phyloP scores from a whole-genome alignment of 35 echinoderm and acorn worm genomes.

The Hemicentrotus pulcherrimus region DNA sequence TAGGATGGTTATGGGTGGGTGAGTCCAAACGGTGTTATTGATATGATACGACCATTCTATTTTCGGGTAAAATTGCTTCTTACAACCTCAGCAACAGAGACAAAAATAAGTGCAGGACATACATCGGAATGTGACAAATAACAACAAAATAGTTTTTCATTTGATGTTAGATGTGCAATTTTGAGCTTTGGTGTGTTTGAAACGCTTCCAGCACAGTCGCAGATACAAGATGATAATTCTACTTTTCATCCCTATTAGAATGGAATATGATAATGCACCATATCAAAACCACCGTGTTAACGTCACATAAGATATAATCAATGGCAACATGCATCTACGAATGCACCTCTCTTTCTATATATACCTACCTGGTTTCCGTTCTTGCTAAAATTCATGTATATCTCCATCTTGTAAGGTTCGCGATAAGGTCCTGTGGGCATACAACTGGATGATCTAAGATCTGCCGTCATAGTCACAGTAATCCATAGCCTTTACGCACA shows the following conservation, averaged over 20 bases:
- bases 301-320: background rate
- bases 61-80: background rate
- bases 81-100: background rate
- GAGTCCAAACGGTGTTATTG: background rate
- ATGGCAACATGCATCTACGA: background rate
- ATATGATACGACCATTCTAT: background rate
- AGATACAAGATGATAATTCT: background rate
- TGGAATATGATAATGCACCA: background rate
- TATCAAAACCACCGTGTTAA: background rate
- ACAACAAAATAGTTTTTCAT: too few relatives aligned
- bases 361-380: conserved; percentile 13
- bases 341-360: background rate
- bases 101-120: background rate
- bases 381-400: conserved; percentile 37
- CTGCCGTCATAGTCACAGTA: conserved; percentile 16
- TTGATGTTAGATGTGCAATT: background rate
- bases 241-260: background rate
- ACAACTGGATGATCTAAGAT: background rate
- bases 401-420: conserved; percentile 31
- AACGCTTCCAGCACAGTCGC: background rate
- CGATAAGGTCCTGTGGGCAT: conserved; percentile 32
- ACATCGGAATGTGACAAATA: background rate
- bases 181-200: background rate
- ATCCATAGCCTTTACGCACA: background rate
- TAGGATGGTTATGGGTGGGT: background rate